phyloP scores from a whole-genome alignment of 2,888 invertebrate species.

The Sisyra nigra region DNA sequence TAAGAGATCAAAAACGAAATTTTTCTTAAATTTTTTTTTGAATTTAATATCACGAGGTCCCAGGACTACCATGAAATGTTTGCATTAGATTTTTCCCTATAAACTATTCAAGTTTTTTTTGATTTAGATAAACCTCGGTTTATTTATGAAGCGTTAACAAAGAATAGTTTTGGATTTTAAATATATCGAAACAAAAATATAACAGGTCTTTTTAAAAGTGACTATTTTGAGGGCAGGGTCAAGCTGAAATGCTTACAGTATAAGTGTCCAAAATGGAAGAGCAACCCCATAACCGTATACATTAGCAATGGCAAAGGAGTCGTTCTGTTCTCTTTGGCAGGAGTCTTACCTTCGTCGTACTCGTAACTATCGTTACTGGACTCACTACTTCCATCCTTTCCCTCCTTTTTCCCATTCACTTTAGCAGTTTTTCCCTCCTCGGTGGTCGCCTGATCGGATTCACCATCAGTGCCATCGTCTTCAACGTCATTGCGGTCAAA shows the following conservation, averaged over 20 bases:
- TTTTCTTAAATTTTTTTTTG: too few species aligned
- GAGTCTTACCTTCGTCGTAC: slow-evolving; percentile 24
- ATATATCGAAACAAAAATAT: too few species aligned
- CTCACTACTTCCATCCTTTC: slow-evolving; percentile 48
- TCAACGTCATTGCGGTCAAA: slow-evolving; percentile 66
- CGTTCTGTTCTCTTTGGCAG: slow-evolving; percentile 15
- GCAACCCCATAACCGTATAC: slow-evolving; percentile 33
- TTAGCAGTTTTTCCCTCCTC: slow-evolving; percentile 52
- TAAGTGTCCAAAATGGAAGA: slow-evolving; percentile 31
- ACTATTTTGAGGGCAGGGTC: background rate
- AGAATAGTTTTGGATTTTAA: too few species aligned
- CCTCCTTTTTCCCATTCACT: slow-evolving; percentile 56
- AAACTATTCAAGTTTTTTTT: too few species aligned
- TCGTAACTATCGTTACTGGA: slow-evolving; percentile 35
- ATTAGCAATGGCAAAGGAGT: slow-evolving; percentile 31
- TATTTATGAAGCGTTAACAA: too few species aligned
- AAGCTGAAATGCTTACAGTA: slow-evolving; percentile 29
- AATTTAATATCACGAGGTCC: too few species aligned
- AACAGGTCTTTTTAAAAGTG: background rate
- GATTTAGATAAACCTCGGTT: too few species aligned
- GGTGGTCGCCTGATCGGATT: slow-evolving; percentile 50
- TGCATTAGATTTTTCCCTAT: too few species aligned
- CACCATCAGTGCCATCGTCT: slow-evolving; percentile 61
- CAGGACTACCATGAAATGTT: too few species aligned
- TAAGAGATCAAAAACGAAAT: too few species aligned